These are phyloP conservation scores for Clitarchus hookeri DNA, from an alignment of 2,888 invertebrate species.

Conservation along the genomic window DNA sequence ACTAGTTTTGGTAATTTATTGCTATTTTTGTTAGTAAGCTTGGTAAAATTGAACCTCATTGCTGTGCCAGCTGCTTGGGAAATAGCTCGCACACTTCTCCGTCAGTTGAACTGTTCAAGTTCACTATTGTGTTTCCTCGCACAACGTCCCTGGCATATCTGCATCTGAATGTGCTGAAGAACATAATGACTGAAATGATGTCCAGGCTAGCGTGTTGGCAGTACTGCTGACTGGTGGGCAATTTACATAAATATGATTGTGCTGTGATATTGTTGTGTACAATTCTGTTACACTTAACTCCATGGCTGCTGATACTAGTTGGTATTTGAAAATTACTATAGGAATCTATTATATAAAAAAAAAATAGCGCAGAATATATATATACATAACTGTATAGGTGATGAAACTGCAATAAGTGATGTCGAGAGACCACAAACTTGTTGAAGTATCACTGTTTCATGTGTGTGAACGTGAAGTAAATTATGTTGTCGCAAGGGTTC, in stretches of 20 bases:
- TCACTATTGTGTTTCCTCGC: too few species aligned
- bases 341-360: conserved; percentile 27
- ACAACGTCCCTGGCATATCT: too few species aligned
- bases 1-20: too few species aligned
- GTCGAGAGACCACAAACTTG: not conserved
- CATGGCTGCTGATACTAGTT: conserved; percentile 40
- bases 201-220: not conserved
- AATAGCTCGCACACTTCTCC: too few species aligned
- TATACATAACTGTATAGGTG: conserved; percentile 22
- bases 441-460: conserved; percentile 11
- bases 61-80: too few species aligned
- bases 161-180: too few species aligned
- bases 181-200: not conserved
- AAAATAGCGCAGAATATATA: not conserved
- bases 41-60: not conserved
- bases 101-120: too few species aligned
- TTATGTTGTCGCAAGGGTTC: not conserved
- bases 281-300: conserved; percentile 40
- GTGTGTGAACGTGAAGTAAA: not conserved
- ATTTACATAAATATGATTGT: conserved; percentile 38
- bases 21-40: not conserved
- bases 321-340: conserved; percentile 33
- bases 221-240: conserved; percentile 27
- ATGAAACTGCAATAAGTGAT: conserved; percentile 38
- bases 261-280: conserved; percentile 44